These are phyloP conservation scores for Chironomus riparius DNA, from an alignment of 2,888 invertebrate species.

Conservation along the genomic window DNA sequence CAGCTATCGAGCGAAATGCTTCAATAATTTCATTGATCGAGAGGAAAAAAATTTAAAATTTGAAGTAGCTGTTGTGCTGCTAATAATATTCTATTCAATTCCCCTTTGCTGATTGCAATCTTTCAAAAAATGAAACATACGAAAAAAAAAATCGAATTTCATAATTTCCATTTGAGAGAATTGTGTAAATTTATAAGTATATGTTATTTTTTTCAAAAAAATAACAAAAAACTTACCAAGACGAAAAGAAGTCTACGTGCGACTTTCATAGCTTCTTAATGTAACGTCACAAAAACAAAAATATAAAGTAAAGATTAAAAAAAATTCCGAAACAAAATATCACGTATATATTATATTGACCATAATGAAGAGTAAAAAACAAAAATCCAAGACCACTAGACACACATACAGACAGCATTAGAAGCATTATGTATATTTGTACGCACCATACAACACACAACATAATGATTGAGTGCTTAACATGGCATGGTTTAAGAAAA, in stretches of 20 bases:
- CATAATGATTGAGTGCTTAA: background rate
- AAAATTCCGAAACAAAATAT: conserved; percentile 15
- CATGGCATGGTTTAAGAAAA: background rate
- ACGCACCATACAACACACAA: background rate
- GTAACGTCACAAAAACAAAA: conserved; percentile 9
- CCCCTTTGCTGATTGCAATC: background rate
- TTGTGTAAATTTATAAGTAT: background rate
- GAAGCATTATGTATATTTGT: background rate
- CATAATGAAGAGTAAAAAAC: conserved; percentile 6
- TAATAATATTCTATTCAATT: background rate
- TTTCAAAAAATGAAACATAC: background rate
- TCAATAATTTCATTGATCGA: background rate
- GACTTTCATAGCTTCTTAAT: background rate
- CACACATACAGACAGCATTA: background rate
- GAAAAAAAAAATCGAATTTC: background rate
- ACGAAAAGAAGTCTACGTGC: background rate
- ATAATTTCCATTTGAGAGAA: background rate
- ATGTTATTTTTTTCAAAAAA: background rate
- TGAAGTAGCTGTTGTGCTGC: background rate
- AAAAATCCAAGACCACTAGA: background rate
- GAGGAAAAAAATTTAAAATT: no score
- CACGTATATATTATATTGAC: conserved; percentile 6
- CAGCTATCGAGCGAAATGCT: background rate
- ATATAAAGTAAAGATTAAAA: background rate
- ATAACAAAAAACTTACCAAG: background rate